These are phyloP conservation scores for Ganaspis brasiliensis DNA, from an alignment of 2,888 invertebrate species.

Conservation along the genomic window DNA sequence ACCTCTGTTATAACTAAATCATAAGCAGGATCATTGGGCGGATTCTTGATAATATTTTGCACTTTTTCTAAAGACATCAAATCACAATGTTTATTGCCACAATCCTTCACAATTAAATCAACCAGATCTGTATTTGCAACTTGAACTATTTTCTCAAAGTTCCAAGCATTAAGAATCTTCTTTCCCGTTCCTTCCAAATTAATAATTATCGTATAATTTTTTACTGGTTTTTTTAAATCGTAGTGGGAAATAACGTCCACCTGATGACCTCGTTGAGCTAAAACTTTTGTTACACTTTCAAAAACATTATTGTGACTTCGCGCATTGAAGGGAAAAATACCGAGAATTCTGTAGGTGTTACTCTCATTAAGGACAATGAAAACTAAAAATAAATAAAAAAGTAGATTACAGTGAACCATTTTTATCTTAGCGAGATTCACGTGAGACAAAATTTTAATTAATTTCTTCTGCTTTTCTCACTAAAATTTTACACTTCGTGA, in stretches of 20 bases:
- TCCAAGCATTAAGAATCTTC: conserved; percentile 62
- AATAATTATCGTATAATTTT: conserved; percentile 76
- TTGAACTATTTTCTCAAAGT: conserved; percentile 59
- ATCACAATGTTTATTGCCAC: conserved; percentile 64
- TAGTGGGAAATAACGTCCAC: conserved; percentile 78
- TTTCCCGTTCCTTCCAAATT: conserved; percentile 62
- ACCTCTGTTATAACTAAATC: conserved; percentile 71
- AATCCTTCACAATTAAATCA: conserved; percentile 26
- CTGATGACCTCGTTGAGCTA: conserved; percentile 80
- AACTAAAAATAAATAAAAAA: background rate
- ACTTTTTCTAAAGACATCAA: conserved; percentile 61
- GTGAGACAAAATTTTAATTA: background rate
- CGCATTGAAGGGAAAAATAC: conserved; percentile 79
- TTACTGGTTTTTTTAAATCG: conserved; percentile 70
- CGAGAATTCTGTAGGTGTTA: conserved; percentile 77
- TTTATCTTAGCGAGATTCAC: background rate
- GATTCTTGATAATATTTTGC: conserved; percentile 65
- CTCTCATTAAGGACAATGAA: background rate
- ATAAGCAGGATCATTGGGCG: conserved; percentile 68
- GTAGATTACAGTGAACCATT: background rate
- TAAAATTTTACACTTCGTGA: background rate
- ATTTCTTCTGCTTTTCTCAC: conserved; percentile 5
- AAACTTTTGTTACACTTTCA: conserved; percentile 77
- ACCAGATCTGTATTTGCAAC: background rate
- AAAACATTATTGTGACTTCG: conserved; percentile 81